A percentile compares a stretch with the other conserved stretches of the same genome.
Conservation (phyloP, 2,797 vertebrate genomes). For the Columba guinea region DNA sequence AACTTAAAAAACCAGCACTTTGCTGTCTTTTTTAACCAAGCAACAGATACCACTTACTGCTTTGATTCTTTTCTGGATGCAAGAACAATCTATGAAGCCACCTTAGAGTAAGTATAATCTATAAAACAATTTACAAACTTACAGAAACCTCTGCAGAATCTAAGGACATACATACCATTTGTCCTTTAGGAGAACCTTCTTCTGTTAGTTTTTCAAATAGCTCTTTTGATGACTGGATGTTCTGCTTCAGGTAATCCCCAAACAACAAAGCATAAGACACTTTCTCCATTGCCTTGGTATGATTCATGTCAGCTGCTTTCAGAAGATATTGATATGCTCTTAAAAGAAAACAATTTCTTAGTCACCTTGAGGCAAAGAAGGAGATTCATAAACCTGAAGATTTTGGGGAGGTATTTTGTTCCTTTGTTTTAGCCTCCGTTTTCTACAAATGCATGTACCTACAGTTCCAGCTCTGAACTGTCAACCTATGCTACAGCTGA, state of each 20-base stretch:
- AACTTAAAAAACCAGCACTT: neutral
- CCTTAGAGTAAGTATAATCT: neutral
- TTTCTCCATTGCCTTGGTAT: slow-evolving; percentile 94
- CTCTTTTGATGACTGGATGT: slow-evolving; percentile 86
- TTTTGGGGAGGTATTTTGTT: neutral
- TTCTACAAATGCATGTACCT: neutral
- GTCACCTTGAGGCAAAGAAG: neutral
- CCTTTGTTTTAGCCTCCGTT: neutral
- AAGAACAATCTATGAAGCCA: neutral
- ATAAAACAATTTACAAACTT: neutral
- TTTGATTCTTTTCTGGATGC: neutral
- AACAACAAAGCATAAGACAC: slow-evolving; percentile 94
- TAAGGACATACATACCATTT: slow-evolving; percentile 80
- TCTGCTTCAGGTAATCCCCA: slow-evolving; percentile 92
- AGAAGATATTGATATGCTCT: slow-evolving; percentile 91
- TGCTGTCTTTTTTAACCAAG: neutral
- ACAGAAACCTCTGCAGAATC: neutral
- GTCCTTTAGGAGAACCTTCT: slow-evolving; percentile 94
- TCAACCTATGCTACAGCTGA: neutral
- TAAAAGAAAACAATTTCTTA: slow-evolving; percentile 50
- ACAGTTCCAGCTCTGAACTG: neutral
- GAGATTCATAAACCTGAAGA: neutral
- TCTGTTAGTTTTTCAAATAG: slow-evolving; percentile 91
- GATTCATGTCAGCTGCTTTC: slow-evolving; percentile 89
- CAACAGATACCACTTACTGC: neutral